Conservation (phyloP, 2,888 invertebrate genomes). For the Agrypnus murinus region DNA sequence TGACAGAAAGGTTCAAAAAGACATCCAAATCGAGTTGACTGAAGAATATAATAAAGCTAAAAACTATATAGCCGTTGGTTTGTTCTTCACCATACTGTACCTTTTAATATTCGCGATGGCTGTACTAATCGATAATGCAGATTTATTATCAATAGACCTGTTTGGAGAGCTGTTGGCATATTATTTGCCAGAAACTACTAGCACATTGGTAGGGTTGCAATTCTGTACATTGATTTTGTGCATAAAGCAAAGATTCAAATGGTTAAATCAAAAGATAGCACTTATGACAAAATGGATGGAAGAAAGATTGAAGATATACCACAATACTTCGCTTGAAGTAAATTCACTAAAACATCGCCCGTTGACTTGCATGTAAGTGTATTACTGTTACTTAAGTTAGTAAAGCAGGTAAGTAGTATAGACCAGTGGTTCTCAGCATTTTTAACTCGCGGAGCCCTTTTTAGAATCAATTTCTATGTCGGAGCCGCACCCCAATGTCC, state of each 20-base stretch:
- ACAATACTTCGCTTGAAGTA: too few species aligned
- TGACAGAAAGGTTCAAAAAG: neutral
- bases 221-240: conserved; percentile 23
- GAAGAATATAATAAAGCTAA: neutral
- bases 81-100: neutral
- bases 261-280: conserved; percentile 28
- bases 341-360: neutral
- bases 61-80: neutral
- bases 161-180: conserved; percentile 30
- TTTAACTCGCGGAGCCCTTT: too few species aligned
- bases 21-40: neutral
- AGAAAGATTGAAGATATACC: neutral
- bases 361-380: conserved; percentile 6
- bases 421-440: too few species aligned
- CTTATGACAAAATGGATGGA: neutral
- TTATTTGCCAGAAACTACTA: neutral
- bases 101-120: neutral
- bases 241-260: conserved; percentile 30
- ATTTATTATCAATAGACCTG: neutral
- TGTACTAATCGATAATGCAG: neutral
- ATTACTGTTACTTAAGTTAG: neutral
- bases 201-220: conserved; percentile 17
- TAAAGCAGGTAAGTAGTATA: too few species aligned
- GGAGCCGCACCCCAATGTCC: too few species aligned
- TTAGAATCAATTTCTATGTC: too few species aligned